These are phyloP conservation scores for Eretmocerus hayati DNA, from an alignment of 2,888 invertebrate genomes.

Conservation along the genomic window DNA sequence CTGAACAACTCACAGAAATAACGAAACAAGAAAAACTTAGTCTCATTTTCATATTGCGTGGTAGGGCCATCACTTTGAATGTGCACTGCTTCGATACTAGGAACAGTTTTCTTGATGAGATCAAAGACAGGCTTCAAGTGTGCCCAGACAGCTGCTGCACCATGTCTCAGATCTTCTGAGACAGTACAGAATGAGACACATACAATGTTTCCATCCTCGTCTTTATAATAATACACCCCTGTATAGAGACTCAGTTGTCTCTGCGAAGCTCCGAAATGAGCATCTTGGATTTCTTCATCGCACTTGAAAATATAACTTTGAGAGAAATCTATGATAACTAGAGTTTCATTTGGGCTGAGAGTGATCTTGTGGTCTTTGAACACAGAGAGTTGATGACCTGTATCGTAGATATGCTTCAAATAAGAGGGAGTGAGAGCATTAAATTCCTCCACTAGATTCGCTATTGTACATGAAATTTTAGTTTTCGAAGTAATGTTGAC, in stretches of 20 bases:
- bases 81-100: too few relatives aligned
- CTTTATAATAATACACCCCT: conserved; percentile 13
- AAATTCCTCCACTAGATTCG: conserved; percentile 1
- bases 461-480: conserved; percentile 4
- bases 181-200: conserved; percentile 9
- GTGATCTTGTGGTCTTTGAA: not conserved
- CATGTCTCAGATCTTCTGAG: too few relatives aligned
- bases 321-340: conserved; percentile 12
- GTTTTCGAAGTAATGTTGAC: conserved; percentile 13
- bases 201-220: not conserved
- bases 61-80: too few relatives aligned
- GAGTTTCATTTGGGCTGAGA: conserved; percentile 8
- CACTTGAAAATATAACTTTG: conserved; percentile 17
- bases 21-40: too few relatives aligned
- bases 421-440: conserved; percentile 5
- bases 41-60: too few relatives aligned
- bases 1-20: too few relatives aligned
- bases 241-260: conserved; percentile 10
- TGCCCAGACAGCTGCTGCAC: too few relatives aligned
- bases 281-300: conserved; percentile 9
- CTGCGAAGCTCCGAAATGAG: conserved; percentile 17
- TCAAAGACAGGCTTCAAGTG: too few relatives aligned
- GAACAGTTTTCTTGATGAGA: too few relatives aligned
- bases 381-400: conserved; percentile 4
- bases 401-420: conserved; percentile 7